Evolutionary conservation across 2,113 vertebrate species (phyloP).

Genomic region (Xiphorhynchus elegans): DNA sequence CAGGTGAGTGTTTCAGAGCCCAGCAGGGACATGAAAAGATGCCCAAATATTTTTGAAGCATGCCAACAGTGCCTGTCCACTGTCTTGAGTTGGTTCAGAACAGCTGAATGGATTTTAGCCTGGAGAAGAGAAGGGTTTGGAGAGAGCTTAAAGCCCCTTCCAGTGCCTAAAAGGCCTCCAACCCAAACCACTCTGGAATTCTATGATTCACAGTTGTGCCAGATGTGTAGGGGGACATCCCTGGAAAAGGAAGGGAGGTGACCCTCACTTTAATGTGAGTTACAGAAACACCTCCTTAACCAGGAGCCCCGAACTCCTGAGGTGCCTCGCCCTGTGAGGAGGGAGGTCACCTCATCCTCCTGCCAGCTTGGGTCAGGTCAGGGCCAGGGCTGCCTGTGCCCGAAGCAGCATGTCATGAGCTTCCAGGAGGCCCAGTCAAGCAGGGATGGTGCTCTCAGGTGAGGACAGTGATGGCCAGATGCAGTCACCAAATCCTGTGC

Average conservation of each 20-base stretch:
- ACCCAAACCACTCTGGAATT: neutral
- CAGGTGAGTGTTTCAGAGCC: neutral
- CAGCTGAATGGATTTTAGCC: neutral
- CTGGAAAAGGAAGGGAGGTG: neutral
- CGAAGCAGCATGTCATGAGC: accelerated
- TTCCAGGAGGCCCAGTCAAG: neutral
- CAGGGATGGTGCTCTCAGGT: neutral
- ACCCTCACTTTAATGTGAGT: neutral
- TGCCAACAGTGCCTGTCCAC: neutral
- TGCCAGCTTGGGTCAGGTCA: accelerated
- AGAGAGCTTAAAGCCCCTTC: neutral
- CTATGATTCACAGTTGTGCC: neutral
- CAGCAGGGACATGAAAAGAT: neutral
- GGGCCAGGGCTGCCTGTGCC: neutral
- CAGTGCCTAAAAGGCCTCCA: neutral
- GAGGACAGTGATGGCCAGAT: neutral
- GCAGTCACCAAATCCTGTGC: neutral
- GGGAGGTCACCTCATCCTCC: neutral
- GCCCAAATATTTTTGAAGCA: neutral
- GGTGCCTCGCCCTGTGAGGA: neutral
- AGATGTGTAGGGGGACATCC: neutral
- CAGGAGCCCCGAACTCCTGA: neutral
- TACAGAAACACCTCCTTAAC: neutral
- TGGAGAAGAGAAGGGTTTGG: neutral
- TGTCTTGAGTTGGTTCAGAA: neutral